Conservation (phyloP, 1,140 invertebrate genomes). For the Paraescarpia echinospica region DNA sequence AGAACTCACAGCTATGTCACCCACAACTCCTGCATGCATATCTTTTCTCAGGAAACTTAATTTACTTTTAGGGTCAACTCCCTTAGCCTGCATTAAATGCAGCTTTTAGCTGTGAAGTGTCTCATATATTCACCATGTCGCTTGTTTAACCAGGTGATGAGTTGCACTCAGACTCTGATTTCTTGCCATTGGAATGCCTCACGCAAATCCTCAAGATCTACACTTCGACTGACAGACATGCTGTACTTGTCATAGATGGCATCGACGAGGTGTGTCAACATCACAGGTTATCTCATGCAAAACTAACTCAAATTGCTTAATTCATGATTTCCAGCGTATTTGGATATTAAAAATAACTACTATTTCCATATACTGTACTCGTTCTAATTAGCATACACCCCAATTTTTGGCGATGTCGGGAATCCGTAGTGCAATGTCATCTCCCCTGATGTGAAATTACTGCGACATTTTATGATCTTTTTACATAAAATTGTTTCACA, state of each 20-base stretch:
- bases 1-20: too few species aligned
- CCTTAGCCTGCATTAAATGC: not conserved
- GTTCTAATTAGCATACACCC: too few species aligned
- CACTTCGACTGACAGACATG: constrained; percentile 26
- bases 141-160: not conserved
- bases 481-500: too few species aligned
- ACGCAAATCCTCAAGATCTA: constrained; percentile 6
- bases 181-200: not conserved
- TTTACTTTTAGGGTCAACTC: not conserved
- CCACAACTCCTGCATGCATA: too few species aligned
- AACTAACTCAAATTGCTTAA: not conserved
- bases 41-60: too few species aligned
- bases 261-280: constrained; percentile 38
- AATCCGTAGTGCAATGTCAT: too few species aligned
- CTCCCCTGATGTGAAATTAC: too few species aligned
- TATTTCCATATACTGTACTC: too few species aligned
- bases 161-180: not conserved
- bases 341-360: not conserved
- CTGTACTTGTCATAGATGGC: constrained; percentile 41
- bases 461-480: too few species aligned
- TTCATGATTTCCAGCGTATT: not conserved
- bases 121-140: not conserved
- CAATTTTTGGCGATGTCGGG: too few species aligned
- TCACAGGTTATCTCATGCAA: not conserved
- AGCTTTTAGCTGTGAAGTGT: not conserved